These are phyloP conservation scores for Acronicta aceris DNA, from an alignment of 2,888 invertebrate species.

Conservation along the genomic window DNA sequence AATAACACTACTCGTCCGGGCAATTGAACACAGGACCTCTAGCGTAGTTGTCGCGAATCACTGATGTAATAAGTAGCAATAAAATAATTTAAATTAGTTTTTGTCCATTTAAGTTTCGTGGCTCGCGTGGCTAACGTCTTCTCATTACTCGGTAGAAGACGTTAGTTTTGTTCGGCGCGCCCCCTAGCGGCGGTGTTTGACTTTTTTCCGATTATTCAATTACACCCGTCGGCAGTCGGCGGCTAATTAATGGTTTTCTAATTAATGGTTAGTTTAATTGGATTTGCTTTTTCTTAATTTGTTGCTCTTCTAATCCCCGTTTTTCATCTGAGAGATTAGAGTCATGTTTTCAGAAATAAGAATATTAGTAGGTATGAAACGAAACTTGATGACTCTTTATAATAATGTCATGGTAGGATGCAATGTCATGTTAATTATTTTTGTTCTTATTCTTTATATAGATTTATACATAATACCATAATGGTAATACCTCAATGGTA, in stretches of 20 bases:
- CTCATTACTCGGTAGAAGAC: slow-evolving; percentile 52
- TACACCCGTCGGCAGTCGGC: slow-evolving; percentile 49
- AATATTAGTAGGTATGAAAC: too few species aligned
- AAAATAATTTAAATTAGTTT: too few species aligned
- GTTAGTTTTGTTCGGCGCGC: slow-evolving; percentile 39
- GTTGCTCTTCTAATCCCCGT: neutral
- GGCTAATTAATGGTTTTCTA: slow-evolving; percentile 57
- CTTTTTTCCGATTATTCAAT: slow-evolving; percentile 62
- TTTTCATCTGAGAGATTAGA: too few species aligned
- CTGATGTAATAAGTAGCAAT: neutral
- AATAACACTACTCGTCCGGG: too few species aligned
- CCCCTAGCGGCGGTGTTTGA: slow-evolving; percentile 42
- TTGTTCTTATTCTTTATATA: too few species aligned
- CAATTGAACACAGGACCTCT: too few species aligned
- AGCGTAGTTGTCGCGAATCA: too few species aligned
- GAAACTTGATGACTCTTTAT: too few species aligned
- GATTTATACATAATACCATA: too few species aligned
- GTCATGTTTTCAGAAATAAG: neutral
- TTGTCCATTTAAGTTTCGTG: slow-evolving; percentile 26
- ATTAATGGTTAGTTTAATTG: slow-evolving; percentile 61
- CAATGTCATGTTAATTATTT: too few species aligned
- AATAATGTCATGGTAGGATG: too few species aligned
- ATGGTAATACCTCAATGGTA: too few species aligned
- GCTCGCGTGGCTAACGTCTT: slow-evolving; percentile 24
- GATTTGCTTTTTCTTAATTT: slow-evolving; percentile 38